Evolutionary conservation across 2,888 invertebrate species (phyloP), one percentile per base, ranked within the genome.

Genomic region (Entomobrya proxima): DNA sequence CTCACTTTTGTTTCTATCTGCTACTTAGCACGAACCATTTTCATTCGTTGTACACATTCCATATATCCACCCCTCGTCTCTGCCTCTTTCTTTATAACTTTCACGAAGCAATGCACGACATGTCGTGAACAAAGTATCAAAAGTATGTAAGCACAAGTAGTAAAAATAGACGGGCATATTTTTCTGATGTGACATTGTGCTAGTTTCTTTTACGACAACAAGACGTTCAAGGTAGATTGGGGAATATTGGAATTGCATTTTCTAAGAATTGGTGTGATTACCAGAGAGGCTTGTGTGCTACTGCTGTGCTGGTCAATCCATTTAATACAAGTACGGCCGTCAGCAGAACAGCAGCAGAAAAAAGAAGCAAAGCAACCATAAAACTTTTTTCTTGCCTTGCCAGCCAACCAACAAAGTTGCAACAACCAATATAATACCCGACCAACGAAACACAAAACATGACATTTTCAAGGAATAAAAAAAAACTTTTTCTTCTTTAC

Each of bases 361-460:
- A n/a, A n/a, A n/a, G n/a, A n/a, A n/a, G n/a, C n/a, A n/a, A n/a
- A n/a, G n/a, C n/a, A 55, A 15, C 30, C 32, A 61, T 61, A 61
- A 61, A 61, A 61, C 61, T 61, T 61, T 61, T 61, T 32, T 55
- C n/a, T n/a, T n/a, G n/a, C n/a, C n/a, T n/a, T n/a, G n/a, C n/a
- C n/a, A n/a, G n/a, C n/a, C n/a, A n/a, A 30, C 61, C 32, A 15
- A 32, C 61, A 61, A 61, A 61, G 32, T 61, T 61, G 61, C 61
- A 61, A 61, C 58, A 13, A 61, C 11, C 32, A 55, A 61, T 61
- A 32, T 32, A n/a, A 61, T 13, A n/a, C 30, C 5, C 58, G 15
- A n/a, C 27, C 30, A 27, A 30, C 58, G 58, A 58, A 30, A 30
- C 58, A 37, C 18, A 37, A 32, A 69, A 69, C 44, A 69, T 44